These are phyloP conservation scores for Beaufortia kweichowensis DNA, from an alignment of 2,113 vertebrate genomes.

Conservation along the genomic window DNA sequence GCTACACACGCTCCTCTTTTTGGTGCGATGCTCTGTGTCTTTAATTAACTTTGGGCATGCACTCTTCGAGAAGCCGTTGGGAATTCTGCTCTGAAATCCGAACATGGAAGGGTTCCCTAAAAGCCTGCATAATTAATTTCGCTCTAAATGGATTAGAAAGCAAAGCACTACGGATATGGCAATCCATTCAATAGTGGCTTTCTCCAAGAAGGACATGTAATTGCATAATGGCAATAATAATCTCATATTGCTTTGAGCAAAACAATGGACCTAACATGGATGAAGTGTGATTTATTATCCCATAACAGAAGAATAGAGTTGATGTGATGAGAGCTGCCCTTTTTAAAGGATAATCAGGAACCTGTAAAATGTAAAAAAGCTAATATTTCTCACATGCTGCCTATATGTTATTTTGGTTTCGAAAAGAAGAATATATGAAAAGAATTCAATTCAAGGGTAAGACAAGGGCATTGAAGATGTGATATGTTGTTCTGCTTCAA, in stretches of 20 bases:
- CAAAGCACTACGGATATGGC: conserved; percentile 56
- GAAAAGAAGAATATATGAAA: background rate
- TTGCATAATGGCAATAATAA: conserved; percentile 70
- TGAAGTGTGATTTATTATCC: conserved; percentile 24
- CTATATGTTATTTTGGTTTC: background rate
- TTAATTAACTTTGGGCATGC: conserved; percentile 61
- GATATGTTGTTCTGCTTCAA: conserved; percentile 37
- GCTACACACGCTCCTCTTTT: conserved; percentile 48
- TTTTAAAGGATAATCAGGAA: no score
- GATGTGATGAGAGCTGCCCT: background rate
- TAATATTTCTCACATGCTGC: background rate
- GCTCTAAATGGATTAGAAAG: conserved; percentile 65
- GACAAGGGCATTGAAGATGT: conserved; percentile 26
- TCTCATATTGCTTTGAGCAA: conserved; percentile 66
- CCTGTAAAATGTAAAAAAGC: background rate
- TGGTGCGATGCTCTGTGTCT: conserved; percentile 49
- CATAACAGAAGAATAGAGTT: background rate
- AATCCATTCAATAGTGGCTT: conserved; percentile 66
- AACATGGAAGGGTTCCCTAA: conserved; percentile 60
- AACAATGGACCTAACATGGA: conserved; percentile 47
- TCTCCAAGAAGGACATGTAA: conserved; percentile 65
- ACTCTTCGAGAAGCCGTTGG: conserved; percentile 50
- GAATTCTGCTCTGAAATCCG: conserved; percentile 58
- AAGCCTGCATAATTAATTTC: conserved; percentile 66
- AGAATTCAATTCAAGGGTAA: background rate